Evolutionary conservation across 2,113 vertebrate species (phyloP).

Genomic region (Rynchops niger): DNA sequence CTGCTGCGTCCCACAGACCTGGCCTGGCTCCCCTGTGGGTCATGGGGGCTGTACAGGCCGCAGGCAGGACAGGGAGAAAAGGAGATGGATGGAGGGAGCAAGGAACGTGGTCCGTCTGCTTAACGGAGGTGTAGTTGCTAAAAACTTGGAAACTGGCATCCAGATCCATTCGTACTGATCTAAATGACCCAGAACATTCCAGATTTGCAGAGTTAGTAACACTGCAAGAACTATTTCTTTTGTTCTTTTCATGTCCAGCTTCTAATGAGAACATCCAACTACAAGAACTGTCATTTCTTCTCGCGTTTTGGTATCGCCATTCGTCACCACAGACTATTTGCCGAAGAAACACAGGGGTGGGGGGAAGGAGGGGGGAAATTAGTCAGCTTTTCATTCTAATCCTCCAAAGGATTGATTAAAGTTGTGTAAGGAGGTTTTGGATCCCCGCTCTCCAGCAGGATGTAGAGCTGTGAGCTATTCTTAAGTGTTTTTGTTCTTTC

Average conservation of each 20-base stretch:
- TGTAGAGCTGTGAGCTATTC: slow-evolving; percentile 24
- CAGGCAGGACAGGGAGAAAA: background rate
- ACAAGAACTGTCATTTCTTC: background rate
- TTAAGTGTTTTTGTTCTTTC: slow-evolving; percentile 28
- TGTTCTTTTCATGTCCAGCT: background rate
- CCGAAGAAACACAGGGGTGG: background rate
- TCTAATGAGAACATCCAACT: background rate
- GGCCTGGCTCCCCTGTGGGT: background rate
- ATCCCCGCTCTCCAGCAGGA: background rate
- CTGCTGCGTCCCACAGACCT: background rate
- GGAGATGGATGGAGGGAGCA: background rate
- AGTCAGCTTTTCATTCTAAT: background rate
- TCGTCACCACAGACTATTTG: background rate
- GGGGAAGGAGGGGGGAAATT: background rate
- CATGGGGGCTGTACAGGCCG: background rate
- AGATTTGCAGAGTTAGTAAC: background rate
- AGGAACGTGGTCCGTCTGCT: background rate
- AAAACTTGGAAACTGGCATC: background rate
- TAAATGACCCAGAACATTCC: background rate
- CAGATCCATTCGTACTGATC: background rate
- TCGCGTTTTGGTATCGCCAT: background rate
- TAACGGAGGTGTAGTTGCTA: background rate
- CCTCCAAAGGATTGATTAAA: background rate
- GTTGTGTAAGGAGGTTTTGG: slow-evolving; percentile 17
- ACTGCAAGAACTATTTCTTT: background rate